A percentile compares a stretch with the other conserved stretches of the same genome.
phyloP scores from a whole-genome alignment of 2,888 invertebrate species.

The Oxycera nigricornis region DNA sequence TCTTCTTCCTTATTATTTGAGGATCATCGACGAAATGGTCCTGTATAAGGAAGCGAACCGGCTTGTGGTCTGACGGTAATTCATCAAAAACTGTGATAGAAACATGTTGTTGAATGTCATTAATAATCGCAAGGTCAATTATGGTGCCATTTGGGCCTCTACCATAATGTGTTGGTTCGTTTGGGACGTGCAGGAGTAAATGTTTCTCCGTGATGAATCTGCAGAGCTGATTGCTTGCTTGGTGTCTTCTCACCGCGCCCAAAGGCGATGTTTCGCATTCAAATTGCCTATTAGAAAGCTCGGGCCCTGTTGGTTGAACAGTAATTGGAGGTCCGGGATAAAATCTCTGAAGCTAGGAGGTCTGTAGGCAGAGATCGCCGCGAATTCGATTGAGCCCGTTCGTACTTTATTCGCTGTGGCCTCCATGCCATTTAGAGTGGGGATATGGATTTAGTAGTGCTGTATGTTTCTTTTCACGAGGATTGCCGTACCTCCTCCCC shows the following conservation, averaged over 20 bases:
- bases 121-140: too few relatives aligned
- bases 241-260: neutral
- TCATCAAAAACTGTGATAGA: too few relatives aligned
- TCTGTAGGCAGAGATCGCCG: neutral
- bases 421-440: neutral
- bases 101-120: too few relatives aligned
- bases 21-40: neutral
- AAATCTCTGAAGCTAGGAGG: neutral
- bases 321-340: neutral
- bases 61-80: neutral
- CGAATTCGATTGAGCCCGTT: neutral
- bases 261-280: neutral
- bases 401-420: neutral
- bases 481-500: neutral
- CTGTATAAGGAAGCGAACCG: neutral
- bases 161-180: neutral
- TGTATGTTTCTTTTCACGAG: neutral
- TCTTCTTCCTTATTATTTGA: neutral
- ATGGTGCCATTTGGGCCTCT: neutral
- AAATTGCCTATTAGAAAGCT: neutral
- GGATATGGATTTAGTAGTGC: neutral
- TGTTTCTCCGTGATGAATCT: neutral
- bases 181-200: neutral
- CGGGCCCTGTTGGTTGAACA: neutral
- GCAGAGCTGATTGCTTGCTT: neutral